These are phyloP conservation scores for Bagarius yarrelli DNA, from an alignment of 2,113 vertebrate species.

Conservation along the genomic window DNA sequence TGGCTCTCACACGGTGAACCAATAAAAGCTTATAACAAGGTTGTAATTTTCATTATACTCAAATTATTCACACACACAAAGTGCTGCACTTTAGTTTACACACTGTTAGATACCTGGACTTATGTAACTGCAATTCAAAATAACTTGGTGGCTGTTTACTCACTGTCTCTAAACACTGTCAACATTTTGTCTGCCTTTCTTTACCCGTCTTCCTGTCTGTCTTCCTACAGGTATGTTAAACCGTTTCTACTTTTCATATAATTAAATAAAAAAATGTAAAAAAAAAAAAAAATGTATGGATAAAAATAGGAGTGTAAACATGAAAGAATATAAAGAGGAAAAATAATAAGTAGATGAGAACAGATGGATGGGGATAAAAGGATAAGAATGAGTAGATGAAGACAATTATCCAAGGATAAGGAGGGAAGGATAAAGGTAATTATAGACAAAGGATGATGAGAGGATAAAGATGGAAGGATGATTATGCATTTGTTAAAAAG, in stretches of 20 bases:
- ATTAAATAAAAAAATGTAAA: background rate
- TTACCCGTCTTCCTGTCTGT: background rate
- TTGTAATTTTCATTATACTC: constrained; percentile 16
- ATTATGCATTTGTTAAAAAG: constrained; percentile 17
- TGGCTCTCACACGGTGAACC: background rate
- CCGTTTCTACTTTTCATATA: background rate
- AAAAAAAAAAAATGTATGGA: background rate
- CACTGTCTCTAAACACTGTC: background rate
- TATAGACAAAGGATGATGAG: too few species aligned
- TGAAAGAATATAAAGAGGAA: background rate
- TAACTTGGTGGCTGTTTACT: background rate
- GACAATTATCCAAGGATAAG: too few species aligned
- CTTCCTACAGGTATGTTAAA: background rate
- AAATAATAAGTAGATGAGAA: background rate
- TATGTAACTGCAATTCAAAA: background rate
- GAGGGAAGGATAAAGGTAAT: too few species aligned
- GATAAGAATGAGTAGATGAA: background rate
- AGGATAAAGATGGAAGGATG: constrained; percentile 1
- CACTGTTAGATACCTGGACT: background rate
- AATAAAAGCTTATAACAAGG: constrained; percentile 8
- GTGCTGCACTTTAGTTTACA: constrained; percentile 17
- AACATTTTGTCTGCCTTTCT: background rate
- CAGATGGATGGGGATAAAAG: background rate
- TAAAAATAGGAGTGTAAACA: background rate
- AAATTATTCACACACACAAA: constrained; percentile 22